Conservation (phyloP, 1,140 invertebrate genomes). For the Hypsibius dujardini region DNA sequence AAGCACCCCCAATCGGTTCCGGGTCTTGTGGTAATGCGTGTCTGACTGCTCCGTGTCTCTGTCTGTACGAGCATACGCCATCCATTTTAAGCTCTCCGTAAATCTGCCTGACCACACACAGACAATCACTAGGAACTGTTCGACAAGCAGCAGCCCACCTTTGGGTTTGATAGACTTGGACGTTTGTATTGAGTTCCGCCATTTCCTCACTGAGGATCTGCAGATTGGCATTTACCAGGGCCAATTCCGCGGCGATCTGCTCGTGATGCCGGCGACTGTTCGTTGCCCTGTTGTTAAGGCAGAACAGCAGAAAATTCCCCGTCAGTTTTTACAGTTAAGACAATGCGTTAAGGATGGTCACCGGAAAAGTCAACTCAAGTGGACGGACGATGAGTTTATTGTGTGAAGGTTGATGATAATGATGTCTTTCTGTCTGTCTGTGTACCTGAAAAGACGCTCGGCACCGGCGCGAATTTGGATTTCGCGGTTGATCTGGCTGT, state of each 20-base stretch:
- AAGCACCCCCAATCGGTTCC: too few species aligned
- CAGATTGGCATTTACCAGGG: constrained; percentile 88
- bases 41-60: too few species aligned
- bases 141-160: constrained; percentile 43
- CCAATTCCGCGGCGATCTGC: constrained; percentile 73
- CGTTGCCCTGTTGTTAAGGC: constrained; percentile 48
- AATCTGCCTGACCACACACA: neutral
- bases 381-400: too few species aligned
- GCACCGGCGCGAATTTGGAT: constrained; percentile 69
- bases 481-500: constrained; percentile 91
- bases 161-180: constrained; percentile 80
- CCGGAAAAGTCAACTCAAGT: too few species aligned
- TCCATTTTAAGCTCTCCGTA: too few species aligned
- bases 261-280: constrained; percentile 66
- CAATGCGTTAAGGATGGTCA: too few species aligned
- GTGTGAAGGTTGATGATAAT: too few species aligned
- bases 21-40: too few species aligned
- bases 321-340: too few species aligned
- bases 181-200: constrained; percentile 79
- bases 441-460: constrained; percentile 75
- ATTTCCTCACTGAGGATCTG: constrained; percentile 89
- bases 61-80: too few species aligned
- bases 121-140: neutral
- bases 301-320: too few species aligned
- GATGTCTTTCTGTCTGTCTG: constrained; percentile 24